Conservation (phyloP, 2,888 invertebrate genomes). For the Coleophora flavipennella region DNA sequence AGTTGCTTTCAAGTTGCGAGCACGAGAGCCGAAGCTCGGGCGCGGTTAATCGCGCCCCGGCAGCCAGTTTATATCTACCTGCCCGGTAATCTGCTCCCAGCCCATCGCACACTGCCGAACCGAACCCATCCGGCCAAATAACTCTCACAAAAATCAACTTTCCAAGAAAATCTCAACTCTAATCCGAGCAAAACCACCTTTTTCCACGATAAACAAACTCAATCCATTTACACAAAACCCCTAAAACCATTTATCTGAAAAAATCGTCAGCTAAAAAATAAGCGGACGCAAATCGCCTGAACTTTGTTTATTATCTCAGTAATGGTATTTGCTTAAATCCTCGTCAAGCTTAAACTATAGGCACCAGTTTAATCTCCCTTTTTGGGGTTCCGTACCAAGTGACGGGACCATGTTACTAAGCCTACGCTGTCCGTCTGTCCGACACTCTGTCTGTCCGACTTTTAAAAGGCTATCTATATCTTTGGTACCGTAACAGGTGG, state of each 20-base stretch:
- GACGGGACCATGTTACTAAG: too few species aligned
- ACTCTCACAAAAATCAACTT: conserved; percentile 26
- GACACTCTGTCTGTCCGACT: too few species aligned
- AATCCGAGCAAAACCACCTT: conserved; percentile 27
- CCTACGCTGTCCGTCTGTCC: too few species aligned
- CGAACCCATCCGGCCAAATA: background rate
- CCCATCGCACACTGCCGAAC: background rate
- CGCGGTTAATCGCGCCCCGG: too few species aligned
- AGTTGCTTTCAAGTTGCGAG: conserved; percentile 35
- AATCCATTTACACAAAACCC: conserved; percentile 54
- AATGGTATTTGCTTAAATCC: conserved; percentile 66
- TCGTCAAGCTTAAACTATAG: conserved; percentile 58
- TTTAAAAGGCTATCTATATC: too few species aligned
- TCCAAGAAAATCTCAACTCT: conserved; percentile 34
- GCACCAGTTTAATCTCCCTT: conserved; percentile 50
- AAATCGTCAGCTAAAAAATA: conserved; percentile 23
- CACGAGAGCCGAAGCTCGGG: too few species aligned
- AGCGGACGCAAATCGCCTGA: conserved; percentile 29
- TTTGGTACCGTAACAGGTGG: too few species aligned
- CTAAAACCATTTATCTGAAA: conserved; percentile 38
- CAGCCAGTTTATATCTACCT: conserved; percentile 13
- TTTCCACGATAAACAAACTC: conserved; percentile 52
- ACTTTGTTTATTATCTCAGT: conserved; percentile 60
- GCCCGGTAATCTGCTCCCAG: conserved; percentile 16
- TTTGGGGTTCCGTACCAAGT: too few species aligned